Evolutionary conservation across 1,140 invertebrate genomes (phyloP), one percentile per base, ranked within the genome.

Genomic region (Spodoptera frugiperda): DNA sequence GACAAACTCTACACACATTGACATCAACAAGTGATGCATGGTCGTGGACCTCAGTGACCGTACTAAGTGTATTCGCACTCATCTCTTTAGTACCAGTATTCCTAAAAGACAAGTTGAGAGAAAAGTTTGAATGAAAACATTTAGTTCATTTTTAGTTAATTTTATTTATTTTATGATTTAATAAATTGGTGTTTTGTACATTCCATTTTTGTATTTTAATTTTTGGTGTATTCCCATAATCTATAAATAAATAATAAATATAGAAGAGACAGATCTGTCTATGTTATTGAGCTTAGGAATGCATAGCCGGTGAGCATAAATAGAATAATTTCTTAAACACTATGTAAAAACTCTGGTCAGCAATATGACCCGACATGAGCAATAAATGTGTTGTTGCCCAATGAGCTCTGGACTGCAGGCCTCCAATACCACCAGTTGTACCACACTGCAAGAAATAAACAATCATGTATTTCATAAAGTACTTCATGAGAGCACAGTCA

Each of bases 1-100:
- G 99, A 17, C 98, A 98, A 86, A 99, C 99, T 0, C 94, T 99
- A 17, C 97, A 99, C 81, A 96, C 98, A 78, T 95, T 99, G 87
- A 98, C 98, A 3, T 98, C 98, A 8, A 98, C 98, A 0, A 96
- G 96, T 82, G 98, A 98, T 83, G 97, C 98, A 5, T 97, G 99
- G 94, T 99, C 98, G 0, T 98, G 97, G 96, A 97, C 95, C 9
- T 99, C 98, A 25, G 95, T 99, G 30, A 91, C 96, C 6, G 91
- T 98, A 9, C 94, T 99, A 2, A 96, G 95, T 51, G 78, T 96
- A 4, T 97, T 98, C 91, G 97, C 97, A 33, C 76, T 97, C 6
- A 82, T 99, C 0, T 98, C 99, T 8, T 90, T 99, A 49, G 88
- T 99, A 77, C 99, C 99, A 72, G 98, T 99, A 46, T 84, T 99